phyloP scores from a whole-genome alignment of 2,797 vertebrate genomes.

The Parauchenoglanis ngamensis region DNA sequence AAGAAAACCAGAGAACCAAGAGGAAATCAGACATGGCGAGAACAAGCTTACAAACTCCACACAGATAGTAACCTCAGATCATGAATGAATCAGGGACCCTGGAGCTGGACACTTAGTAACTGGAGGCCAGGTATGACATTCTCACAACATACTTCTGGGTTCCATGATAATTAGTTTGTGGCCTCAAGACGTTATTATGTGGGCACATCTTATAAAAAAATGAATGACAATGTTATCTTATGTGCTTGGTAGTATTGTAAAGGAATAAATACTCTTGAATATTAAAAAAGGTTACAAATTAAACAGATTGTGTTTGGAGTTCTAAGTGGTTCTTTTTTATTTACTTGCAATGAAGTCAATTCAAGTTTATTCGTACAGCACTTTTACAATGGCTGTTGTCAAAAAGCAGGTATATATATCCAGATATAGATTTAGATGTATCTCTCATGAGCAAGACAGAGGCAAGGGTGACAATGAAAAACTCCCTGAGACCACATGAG shows the following conservation, averaged over 20 bases:
- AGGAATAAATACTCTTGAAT: neutral
- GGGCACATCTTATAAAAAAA: neutral
- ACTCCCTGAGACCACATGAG: neutral
- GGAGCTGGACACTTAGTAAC: neutral
- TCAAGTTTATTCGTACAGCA: neutral
- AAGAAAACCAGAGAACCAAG: neutral
- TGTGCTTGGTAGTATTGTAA: neutral
- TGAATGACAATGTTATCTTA: neutral
- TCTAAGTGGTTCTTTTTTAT: neutral
- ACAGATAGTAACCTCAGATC: neutral
- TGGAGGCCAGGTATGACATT: neutral
- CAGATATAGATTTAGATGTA: neutral
- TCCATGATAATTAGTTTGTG: neutral
- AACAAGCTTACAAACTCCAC: neutral
- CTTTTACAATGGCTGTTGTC: neutral
- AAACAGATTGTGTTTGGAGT: neutral
- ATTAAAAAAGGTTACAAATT: neutral
- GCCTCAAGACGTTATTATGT: neutral
- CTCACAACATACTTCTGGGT: neutral
- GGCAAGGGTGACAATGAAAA: neutral
- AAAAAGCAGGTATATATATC: neutral
- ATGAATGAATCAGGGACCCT: too few species aligned
- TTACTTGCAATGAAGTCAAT: neutral
- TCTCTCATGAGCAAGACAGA: neutral
- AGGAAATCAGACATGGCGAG: neutral